Percentiles rank a stretch among this genome's conserved stretches.
These are phyloP conservation scores for Ruditapes philippinarum DNA, from an alignment of 1,140 invertebrate species.

Conservation along the genomic window DNA sequence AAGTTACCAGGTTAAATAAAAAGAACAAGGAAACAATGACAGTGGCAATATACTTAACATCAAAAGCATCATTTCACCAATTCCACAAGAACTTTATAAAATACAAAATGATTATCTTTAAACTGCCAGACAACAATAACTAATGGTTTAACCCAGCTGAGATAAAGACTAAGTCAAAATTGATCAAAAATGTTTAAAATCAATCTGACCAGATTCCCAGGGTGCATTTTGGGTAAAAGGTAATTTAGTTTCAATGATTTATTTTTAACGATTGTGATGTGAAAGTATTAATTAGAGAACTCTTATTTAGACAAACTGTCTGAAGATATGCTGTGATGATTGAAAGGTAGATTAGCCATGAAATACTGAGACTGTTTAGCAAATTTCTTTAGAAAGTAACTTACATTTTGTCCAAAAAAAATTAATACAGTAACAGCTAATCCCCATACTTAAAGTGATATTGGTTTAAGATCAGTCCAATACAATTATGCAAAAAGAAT, in stretches of 20 bases:
- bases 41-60: not conserved
- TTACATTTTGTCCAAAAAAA: too few relatives aligned
- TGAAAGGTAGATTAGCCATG: not conserved
- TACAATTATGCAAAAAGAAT: too few relatives aligned
- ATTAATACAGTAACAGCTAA: too few relatives aligned
- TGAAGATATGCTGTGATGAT: not conserved
- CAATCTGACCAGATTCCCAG: not conserved
- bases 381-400: too few relatives aligned
- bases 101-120: not conserved
- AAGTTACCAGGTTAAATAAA: not conserved
- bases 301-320: not conserved
- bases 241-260: not conserved
- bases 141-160: not conserved
- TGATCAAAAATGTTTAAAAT: not conserved
- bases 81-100: not conserved
- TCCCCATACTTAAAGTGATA: too few relatives aligned
- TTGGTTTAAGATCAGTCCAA: too few relatives aligned
- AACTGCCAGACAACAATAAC: not conserved
- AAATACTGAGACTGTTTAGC: not conserved
- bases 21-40: not conserved
- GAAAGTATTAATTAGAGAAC: not conserved
- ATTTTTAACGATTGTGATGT: not conserved
- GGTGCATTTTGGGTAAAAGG: not conserved
- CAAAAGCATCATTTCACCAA: not conserved
- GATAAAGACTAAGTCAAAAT: slow-evolving; percentile 2